Percentiles rank a stretch among this genome's conserved stretches.
phyloP scores from a whole-genome alignment of 1,140 invertebrate species.

The Oscheius sp. region DNA sequence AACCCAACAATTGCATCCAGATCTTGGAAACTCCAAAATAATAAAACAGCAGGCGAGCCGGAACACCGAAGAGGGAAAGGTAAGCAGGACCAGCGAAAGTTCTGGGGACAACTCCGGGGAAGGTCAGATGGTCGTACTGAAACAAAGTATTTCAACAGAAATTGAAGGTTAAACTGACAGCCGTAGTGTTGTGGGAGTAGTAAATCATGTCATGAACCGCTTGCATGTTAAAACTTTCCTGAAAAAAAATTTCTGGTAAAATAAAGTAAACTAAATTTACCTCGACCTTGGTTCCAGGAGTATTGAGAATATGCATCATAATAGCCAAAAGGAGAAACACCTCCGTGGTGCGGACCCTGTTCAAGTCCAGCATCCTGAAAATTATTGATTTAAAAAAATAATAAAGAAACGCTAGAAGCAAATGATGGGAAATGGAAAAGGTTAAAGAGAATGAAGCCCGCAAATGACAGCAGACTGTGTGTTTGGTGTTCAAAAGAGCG shows the following conservation, averaged over 20 bases:
- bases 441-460: no score
- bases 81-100: constrained; percentile 81
- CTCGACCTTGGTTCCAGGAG: constrained; percentile 87
- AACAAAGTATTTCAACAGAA: constrained; percentile 7
- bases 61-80: constrained; percentile 74
- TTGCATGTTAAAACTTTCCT: constrained; percentile 97
- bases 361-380: no score
- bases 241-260: constrained; percentile 65
- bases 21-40: constrained; percentile 78
- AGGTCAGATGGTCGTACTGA: constrained; percentile 95
- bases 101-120: constrained; percentile 94
- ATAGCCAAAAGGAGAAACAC: no score
- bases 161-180: constrained; percentile 7
- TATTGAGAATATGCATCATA: no score
- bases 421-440: no score
- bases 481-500: no score
- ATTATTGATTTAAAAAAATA: no score
- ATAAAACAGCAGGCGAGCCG: constrained; percentile 72
- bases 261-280: neutral
- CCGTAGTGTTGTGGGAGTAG: constrained; percentile 33
- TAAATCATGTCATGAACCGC: constrained; percentile 95
- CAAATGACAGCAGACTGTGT: no score
- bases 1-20: constrained; percentile 85
- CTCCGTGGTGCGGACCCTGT: no score
- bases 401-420: no score